Conservation (phyloP, 2,113 vertebrate species). For the Callospermophilus lateralis region DNA sequence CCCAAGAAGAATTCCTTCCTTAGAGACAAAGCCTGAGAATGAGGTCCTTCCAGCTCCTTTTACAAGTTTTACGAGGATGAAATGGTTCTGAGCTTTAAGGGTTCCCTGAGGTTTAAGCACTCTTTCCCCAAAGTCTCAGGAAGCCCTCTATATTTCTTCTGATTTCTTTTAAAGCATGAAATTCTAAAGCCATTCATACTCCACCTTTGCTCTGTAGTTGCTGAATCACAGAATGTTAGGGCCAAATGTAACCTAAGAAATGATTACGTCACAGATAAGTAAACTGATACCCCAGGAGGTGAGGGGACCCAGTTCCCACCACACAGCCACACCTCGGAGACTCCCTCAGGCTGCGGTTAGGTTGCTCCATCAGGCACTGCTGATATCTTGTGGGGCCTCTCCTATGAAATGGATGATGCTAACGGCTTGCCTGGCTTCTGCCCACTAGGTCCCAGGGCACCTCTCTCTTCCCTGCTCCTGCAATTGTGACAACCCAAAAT, state of each 20-base stretch:
- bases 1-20: slow-evolving; percentile 31
- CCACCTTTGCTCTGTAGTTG: background rate
- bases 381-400: background rate
- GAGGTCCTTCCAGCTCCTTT: background rate
- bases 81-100: background rate
- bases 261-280: background rate
- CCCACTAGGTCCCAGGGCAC: background rate
- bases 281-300: background rate
- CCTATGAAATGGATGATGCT: background rate
- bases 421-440: background rate
- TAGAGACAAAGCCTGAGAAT: background rate
- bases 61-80: background rate
- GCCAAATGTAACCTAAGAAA: slow-evolving; percentile 10
- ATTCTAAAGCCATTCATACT: background rate
- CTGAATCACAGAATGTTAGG: background rate
- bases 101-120: background rate
- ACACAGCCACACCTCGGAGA: background rate
- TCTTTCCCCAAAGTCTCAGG: background rate
- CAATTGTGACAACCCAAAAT: background rate
- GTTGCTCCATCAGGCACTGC: accelerated
- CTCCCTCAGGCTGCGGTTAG: accelerated
- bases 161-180: background rate
- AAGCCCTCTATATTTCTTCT: background rate
- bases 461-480: background rate
- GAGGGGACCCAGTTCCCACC: slow-evolving; percentile 26